These are phyloP conservation scores for Pterostichus madidus DNA, from an alignment of 2,888 invertebrate species.

Conservation along the genomic window DNA sequence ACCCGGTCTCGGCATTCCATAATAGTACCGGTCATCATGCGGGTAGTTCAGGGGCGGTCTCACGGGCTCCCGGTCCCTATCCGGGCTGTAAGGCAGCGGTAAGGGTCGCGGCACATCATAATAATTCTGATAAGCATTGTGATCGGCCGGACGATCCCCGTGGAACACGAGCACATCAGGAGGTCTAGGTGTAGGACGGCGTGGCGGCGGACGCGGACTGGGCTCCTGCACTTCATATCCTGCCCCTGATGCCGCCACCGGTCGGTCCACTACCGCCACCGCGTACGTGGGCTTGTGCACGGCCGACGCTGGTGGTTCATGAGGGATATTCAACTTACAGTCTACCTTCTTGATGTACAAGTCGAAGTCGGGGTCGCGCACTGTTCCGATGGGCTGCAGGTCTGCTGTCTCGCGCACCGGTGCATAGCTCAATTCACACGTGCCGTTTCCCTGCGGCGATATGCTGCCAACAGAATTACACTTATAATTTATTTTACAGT, in stretches of 20 bases:
- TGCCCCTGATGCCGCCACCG: background rate
- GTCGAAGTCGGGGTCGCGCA: conserved; percentile 82
- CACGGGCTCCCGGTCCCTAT: conserved; percentile 21
- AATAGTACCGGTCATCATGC: conserved; percentile 29
- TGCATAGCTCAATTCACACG: conserved; percentile 80
- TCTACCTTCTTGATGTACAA: conserved; percentile 80
- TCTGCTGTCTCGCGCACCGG: conserved; percentile 77
- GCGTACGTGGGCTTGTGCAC: conserved; percentile 53
- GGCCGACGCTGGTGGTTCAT: conserved; percentile 57
- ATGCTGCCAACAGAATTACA: conserved; percentile 76
- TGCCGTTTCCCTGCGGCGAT: conserved; percentile 81
- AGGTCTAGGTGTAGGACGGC: background rate
- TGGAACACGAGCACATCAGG: conserved; percentile 41
- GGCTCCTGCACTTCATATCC: conserved; percentile 29
- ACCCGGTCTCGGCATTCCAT: conserved; percentile 30
- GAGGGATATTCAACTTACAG: conserved; percentile 76
- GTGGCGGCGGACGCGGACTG: background rate
- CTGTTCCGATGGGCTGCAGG: conserved; percentile 79
- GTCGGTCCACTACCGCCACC: conserved; percentile 51
- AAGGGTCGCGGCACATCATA: conserved; percentile 55
- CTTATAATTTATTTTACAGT: no score
- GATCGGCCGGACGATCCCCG: conserved; percentile 28
- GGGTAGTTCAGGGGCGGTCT: conserved; percentile 12
- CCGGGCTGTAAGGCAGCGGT: conserved; percentile 21
- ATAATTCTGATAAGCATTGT: conserved; percentile 50